Evolutionary conservation across 2,113 vertebrate species (phyloP), one percentile per base, ranked within the genome.

Genomic region (Brachypodius melanocephalos): DNA sequence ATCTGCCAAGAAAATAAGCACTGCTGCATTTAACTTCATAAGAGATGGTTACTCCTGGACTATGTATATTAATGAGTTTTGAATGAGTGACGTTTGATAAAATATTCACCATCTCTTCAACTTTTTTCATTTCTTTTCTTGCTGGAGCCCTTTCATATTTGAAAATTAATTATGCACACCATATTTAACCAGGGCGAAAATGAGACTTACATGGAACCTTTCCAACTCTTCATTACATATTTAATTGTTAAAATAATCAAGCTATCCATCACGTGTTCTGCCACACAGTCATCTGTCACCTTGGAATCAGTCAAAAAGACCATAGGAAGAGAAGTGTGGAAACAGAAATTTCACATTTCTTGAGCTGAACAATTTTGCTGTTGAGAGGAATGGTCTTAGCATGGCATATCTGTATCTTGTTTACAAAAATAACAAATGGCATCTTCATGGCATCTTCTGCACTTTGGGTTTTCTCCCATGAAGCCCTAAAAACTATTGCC

Each of bases 221-320:
- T 97, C 96, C 96, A 97, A 92, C 77, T 89, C 90, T 97, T 97
- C 96, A 96, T 97, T 97, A 97, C 94, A 93, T 97, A 97, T 97
- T 97, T 97, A 97, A 97, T 97, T 97, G 96, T 97, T 97, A 97
- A 97, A 97, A 96, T 97, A 97, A 97, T 97, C 96, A 97, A 97
- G 96, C 72, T 96, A 97, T 97, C 90, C 75, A 95, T 97, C 96
- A 97, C 59, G 78, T 28, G 40, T 79, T 85, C 90, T 95, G 81
- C 94, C 95, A 94, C 94, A 93, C 91, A 92, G 94, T 97, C 68
- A 2, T 91, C 95, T 95, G 90, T 97, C 96, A 95, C 95, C 86
- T 95, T 95, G 79, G 81, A 93, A 86, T 85, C 84, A 88, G 62
- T 90, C 89, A 87, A 76, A 89, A 43, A 65, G 52, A 85, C 69